phyloP scores from a whole-genome alignment of 2,113 vertebrate species.

The Gallinago media region DNA sequence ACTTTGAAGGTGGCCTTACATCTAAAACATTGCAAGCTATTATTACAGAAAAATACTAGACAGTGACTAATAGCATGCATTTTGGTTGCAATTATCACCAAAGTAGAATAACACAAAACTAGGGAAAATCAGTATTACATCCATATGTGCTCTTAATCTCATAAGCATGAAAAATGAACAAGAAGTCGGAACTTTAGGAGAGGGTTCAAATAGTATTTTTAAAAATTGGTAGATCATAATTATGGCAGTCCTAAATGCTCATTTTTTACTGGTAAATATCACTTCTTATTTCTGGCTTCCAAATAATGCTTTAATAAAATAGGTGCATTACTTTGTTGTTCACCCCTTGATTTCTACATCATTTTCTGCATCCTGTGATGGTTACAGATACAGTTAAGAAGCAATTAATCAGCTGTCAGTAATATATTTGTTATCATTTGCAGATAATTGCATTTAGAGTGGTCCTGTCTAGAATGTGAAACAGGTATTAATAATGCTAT shows the following conservation, averaged over 20 bases:
- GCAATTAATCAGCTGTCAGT: conserved; percentile 21
- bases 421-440: conserved; percentile 23
- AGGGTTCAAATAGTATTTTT: background rate
- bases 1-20: background rate
- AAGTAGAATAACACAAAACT: background rate
- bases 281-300: background rate
- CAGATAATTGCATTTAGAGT: conserved; percentile 18
- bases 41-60: background rate
- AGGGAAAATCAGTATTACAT: background rate
- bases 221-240: background rate
- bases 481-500: background rate
- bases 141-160: background rate
- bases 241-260: background rate
- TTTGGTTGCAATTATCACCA: conserved; percentile 13
- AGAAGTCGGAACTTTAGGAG: background rate
- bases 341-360: background rate
- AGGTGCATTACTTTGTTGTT: background rate
- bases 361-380: background rate
- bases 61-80: background rate
- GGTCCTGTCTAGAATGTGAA: background rate
- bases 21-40: background rate
- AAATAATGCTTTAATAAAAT: background rate
- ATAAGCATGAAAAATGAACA: background rate
- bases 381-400: background rate
- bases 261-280: background rate